Evolutionary conservation across 2,113 vertebrate genomes (phyloP).

Genomic region (Hippocampus mohnikei): DNA sequence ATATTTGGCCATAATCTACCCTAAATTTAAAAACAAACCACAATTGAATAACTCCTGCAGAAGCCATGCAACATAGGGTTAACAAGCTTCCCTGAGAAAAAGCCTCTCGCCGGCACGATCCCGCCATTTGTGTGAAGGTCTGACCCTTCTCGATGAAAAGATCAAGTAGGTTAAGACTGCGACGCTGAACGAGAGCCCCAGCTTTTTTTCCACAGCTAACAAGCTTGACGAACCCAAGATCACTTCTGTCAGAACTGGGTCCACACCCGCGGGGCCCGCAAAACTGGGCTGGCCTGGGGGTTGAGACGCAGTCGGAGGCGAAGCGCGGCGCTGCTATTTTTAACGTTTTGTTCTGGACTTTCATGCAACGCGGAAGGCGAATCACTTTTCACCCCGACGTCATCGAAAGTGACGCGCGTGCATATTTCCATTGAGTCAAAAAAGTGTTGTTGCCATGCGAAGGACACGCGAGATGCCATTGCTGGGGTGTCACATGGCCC

Average conservation of each 20-base stretch:
- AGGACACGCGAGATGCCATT: slow-evolving; percentile 53
- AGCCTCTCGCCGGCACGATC: background rate
- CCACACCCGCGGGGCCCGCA: slow-evolving; percentile 60
- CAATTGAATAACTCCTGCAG: too few relatives aligned
- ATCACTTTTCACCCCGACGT: slow-evolving; percentile 13
- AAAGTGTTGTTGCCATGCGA: slow-evolving; percentile 27
- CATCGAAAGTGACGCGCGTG: background rate
- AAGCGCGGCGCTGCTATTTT: slow-evolving; percentile 47
- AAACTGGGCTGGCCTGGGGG: slow-evolving; percentile 61
- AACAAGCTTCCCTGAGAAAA: background rate
- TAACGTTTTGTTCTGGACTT: slow-evolving; percentile 47
- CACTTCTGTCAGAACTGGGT: slow-evolving; percentile 70
- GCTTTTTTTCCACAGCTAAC: background rate
- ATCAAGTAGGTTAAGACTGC: background rate
- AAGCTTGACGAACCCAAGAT: slow-evolving; percentile 42
- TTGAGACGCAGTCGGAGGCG: slow-evolving; percentile 26
- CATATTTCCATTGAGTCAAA: slow-evolving; percentile 45
- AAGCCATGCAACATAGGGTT: too few relatives aligned
- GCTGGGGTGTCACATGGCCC: slow-evolving; percentile 37
- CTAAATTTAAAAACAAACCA: too few relatives aligned
- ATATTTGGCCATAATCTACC: too few relatives aligned
- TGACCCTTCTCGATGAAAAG: background rate
- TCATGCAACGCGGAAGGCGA: slow-evolving; percentile 34
- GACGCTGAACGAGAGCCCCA: background rate
- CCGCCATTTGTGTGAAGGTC: background rate